Evolutionary conservation across 2,797 vertebrate genomes (phyloP).

Genomic region (Dendrocincla tyrannina): DNA sequence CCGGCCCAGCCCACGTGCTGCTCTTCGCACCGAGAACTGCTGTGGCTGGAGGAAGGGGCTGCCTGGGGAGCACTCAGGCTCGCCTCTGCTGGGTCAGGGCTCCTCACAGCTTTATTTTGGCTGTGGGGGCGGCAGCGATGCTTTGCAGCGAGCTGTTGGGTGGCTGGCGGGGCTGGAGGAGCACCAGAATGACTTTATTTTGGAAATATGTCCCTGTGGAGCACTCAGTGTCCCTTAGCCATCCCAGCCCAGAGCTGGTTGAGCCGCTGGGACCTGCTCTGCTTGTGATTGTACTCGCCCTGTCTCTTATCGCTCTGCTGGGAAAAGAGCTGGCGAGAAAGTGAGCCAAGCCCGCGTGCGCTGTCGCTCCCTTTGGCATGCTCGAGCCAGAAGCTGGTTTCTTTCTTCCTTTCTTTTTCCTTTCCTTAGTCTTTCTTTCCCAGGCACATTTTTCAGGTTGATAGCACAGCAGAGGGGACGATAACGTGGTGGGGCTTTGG

Average conservation of each 20-base stretch:
- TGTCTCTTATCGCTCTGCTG: slow-evolving; percentile 8
- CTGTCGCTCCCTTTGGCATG: not conserved
- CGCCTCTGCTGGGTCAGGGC: slow-evolving; percentile 19
- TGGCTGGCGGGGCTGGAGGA: slow-evolving; percentile 35
- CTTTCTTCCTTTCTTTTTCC: not conserved
- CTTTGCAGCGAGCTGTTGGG: slow-evolving; percentile 2
- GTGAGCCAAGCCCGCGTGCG: not conserved
- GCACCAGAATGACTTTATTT: slow-evolving; percentile 68
- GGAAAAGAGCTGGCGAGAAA: slow-evolving; percentile 13
- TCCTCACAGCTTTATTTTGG: slow-evolving; percentile 33
- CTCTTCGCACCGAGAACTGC: not conserved
- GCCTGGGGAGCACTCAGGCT: not conserved
- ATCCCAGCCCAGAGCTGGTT: not conserved
- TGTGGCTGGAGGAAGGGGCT: not conserved
- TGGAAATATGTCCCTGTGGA: slow-evolving; percentile 72
- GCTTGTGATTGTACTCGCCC: not conserved
- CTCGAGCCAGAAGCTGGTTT: not conserved
- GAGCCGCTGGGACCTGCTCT: not conserved
- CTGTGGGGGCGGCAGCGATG: not conserved
- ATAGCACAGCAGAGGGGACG: rapidly evolving
- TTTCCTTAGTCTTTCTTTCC: not conserved
- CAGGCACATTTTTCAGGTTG: rapidly evolving
- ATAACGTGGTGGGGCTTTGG: rapidly evolving
- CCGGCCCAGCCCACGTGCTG: not conserved
- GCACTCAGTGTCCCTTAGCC: not conserved